Conservation (phyloP, 2,888 invertebrate genomes). For the Hoplodrina ambigua region DNA sequence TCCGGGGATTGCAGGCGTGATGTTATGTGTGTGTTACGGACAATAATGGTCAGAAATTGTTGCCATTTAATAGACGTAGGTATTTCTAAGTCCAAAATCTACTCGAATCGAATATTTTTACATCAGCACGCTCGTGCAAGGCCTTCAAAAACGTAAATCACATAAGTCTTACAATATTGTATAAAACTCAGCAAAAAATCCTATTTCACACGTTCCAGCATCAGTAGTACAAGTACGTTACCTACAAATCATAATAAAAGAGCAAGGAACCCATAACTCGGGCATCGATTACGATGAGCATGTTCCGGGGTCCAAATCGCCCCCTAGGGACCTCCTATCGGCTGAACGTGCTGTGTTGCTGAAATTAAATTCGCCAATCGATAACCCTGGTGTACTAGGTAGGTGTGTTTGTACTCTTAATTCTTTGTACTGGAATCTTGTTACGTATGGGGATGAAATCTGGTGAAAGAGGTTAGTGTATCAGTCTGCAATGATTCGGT, state of each 20-base stretch:
- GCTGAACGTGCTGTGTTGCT: conserved; percentile 70
- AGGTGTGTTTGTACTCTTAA: conserved; percentile 29
- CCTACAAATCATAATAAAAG: conserved; percentile 67
- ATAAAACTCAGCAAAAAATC: conserved; percentile 9
- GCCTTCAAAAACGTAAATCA: neutral
- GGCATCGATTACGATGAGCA: conserved; percentile 67
- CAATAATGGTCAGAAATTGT: too few species aligned
- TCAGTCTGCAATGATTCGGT: too few species aligned
- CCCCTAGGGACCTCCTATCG: conserved; percentile 67
- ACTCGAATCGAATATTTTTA: too few species aligned
- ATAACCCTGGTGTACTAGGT: conserved; percentile 61
- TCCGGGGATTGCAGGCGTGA: too few species aligned
- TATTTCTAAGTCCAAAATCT: neutral
- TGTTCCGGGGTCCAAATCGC: conserved; percentile 69
- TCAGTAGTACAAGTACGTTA: conserved; percentile 35
- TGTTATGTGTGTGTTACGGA: too few species aligned
- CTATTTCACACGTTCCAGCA: conserved; percentile 16
- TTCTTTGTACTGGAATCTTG: conserved; percentile 9
- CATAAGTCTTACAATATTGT: conserved; percentile 6
- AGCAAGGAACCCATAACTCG: conserved; percentile 55
- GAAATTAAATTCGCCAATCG: conserved; percentile 79
- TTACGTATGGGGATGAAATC: too few species aligned
- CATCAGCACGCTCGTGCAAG: neutral
- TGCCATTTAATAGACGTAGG: too few species aligned
- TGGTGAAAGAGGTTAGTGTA: too few species aligned